Evolutionary conservation across 2,113 vertebrate genomes (phyloP), one percentile per base, ranked within the genome.

Genomic region (Gorilla gorilla): DNA sequence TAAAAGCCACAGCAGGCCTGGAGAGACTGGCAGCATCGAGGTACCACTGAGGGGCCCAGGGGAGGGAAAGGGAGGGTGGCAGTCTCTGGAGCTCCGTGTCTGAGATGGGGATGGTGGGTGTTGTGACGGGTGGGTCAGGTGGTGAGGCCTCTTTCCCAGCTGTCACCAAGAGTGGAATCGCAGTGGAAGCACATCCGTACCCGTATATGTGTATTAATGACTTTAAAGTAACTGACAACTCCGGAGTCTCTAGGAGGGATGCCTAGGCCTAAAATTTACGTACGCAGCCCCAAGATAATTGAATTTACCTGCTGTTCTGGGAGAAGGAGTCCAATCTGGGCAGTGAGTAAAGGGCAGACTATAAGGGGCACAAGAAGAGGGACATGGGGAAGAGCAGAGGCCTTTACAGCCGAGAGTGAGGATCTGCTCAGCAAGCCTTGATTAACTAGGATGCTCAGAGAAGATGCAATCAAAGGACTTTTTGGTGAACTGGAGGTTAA

Each of bases 1-100:
- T 92, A 96, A 84, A 97, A 97, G 95, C 94, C 96, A 85, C 94
- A 97, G 97, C 96, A 89, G 96, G 94, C 90, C 96, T 90, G 76
- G 93, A 89, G 87, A 97, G 96, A 76, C 84, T 87, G 92, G 92
- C 61, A 98, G 92, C 93, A 90, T 75, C 0, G 30, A 95, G 81
- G 96, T 98, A 97, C 92, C 94, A 90, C 92, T 10, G 43, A 93
- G 92, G 85, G 86, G n/a, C 70, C 82, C 0, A 9, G 17, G n/a
- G 40, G 89, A 87, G 64, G 40, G 16, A 25, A 32, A 35, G 81
- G 61, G 55, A 73, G 50, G 11, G 50, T n/a, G 52, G 78, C 68
- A 18, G 91, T 30, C 13, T 32, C 64, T 27, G 13, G 79, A 52
- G 73, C 27, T 23, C 75, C 0, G 11, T 32, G 64, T 61, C 96